Conservation (phyloP, 2,113 vertebrate genomes). For the Ochotona curzoniae region DNA sequence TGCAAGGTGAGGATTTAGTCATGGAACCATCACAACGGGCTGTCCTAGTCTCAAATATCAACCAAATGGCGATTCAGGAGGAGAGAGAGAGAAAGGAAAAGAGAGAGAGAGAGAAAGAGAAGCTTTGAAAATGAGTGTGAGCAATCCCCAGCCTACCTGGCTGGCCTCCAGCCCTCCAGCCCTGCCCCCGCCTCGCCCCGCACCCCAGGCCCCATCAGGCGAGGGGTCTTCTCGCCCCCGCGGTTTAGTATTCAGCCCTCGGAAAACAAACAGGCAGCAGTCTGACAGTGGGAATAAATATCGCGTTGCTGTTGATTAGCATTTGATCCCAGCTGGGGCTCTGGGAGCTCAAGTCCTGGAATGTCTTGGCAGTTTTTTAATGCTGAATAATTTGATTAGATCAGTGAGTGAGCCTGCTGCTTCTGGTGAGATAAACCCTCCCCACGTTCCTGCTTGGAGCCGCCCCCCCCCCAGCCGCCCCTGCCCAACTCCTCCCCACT, state of each 20-base stretch:
- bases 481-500: too few species aligned
- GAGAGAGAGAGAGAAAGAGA: not conserved
- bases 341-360: conserved; percentile 86
- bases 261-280: conserved; percentile 86
- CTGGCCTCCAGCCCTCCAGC: not conserved
- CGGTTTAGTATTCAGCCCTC: conserved; percentile 85
- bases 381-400: conserved; percentile 91
- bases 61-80: too few species aligned
- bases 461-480: not conserved
- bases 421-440: conserved; percentile 87
- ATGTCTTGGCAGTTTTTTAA: conserved; percentile 89
- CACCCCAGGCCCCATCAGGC: conserved; percentile 41
- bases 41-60: not conserved
- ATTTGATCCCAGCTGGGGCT: conserved; percentile 90
- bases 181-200: rapidly evolving
- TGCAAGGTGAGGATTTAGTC: too few species aligned
- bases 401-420: conserved; percentile 88
- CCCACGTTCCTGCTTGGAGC: conserved; percentile 56
- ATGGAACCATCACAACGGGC: too few species aligned
- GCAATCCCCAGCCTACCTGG: conserved; percentile 61
- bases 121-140: too few species aligned
- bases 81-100: not conserved
- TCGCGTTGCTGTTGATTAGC: conserved; percentile 86
- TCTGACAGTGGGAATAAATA: conserved; percentile 90
- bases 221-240: conserved; percentile 60